Evolutionary conservation across 2,888 invertebrate genomes (phyloP).

Genomic region (Apantesis nais): DNA sequence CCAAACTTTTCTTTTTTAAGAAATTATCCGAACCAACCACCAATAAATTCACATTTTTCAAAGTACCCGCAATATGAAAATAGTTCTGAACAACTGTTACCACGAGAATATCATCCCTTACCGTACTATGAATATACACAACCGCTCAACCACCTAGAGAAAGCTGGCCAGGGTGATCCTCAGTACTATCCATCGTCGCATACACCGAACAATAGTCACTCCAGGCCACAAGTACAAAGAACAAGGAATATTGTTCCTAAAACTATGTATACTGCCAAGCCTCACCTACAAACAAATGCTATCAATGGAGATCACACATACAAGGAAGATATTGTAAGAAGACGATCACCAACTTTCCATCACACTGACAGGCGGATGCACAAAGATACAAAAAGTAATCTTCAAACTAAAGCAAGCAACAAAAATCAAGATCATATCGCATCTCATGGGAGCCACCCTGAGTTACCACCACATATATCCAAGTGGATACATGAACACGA

Average conservation of each 20-base stretch:
- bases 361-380: not conserved
- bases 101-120: not conserved
- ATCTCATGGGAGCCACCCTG: not conserved
- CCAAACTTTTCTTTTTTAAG: not conserved
- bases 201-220: not conserved
- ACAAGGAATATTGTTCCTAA: not conserved
- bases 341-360: not conserved
- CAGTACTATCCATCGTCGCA: not conserved
- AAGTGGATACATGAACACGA: not conserved
- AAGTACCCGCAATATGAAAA: not conserved
- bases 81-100: not conserved
- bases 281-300: not conserved
- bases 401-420: not conserved
- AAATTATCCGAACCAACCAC: not conserved
- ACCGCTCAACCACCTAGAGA: not conserved
- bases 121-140: not conserved
- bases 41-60: not conserved
- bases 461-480: not conserved
- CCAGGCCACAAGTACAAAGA: not conserved
- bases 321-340: no score
- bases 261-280: no score
- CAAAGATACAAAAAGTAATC: not conserved
- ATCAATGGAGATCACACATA: not conserved
- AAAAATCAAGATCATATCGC: not conserved
- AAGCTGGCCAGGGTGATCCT: not conserved